phyloP scores from a whole-genome alignment of 1,140 invertebrate genomes.

The Maconellicoccus hirsutus region DNA sequence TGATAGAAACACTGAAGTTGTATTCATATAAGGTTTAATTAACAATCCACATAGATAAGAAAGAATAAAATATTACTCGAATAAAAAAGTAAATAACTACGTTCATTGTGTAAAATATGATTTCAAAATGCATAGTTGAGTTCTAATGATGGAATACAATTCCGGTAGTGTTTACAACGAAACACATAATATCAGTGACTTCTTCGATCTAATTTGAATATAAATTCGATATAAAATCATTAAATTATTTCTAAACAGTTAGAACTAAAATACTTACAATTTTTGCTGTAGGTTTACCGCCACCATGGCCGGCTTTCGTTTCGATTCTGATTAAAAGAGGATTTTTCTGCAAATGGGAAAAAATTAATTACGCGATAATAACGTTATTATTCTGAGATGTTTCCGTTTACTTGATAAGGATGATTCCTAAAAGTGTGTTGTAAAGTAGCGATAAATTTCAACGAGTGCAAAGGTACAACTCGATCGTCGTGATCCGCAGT shows the following conservation, averaged over 20 bases:
- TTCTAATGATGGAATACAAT: conserved; percentile 45
- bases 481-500: conserved; percentile 98
- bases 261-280: conserved; percentile 45
- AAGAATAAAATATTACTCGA: too few relatives aligned
- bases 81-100: too few relatives aligned
- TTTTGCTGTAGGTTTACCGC: conserved; percentile 90
- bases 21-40: too few relatives aligned
- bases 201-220: conserved; percentile 67
- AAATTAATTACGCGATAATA: not conserved
- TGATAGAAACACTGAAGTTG: too few relatives aligned
- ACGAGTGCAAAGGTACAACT: conserved; percentile 87
- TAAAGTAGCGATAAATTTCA: conserved; percentile 87
- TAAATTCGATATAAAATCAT: conserved; percentile 36
- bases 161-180: conserved; percentile 65
- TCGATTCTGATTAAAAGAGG: conserved; percentile 83
- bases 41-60: too few relatives aligned
- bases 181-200: conserved; percentile 72
- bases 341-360: conserved; percentile 51
- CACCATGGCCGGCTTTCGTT: conserved; percentile 90
- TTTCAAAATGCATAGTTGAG: too few relatives aligned
- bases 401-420: conserved; percentile 42
- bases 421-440: conserved; percentile 59
- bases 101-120: too few relatives aligned
- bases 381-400: not conserved
- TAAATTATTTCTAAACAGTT: conserved; percentile 26